Conservation (phyloP, 2,113 vertebrate genomes). For the Eonycteris spelaea region DNA sequence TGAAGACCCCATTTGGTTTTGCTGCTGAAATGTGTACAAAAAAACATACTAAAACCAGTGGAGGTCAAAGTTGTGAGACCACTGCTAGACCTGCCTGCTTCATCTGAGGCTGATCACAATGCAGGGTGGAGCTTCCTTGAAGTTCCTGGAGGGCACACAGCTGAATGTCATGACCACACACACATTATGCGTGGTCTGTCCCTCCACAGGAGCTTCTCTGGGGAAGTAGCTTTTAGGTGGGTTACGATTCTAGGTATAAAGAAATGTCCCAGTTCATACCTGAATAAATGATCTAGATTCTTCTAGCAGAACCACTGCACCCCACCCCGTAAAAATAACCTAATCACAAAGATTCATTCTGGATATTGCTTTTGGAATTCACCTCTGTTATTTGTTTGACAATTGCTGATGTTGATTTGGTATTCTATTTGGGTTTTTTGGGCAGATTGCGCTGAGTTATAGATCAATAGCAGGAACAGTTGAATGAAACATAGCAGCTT, state of each 20-base stretch:
- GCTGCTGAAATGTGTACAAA: not conserved
- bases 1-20: not conserved
- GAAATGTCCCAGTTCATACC: slow-evolving; percentile 86
- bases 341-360: not conserved
- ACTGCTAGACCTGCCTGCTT: not conserved
- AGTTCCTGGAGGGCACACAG: slow-evolving; percentile 78
- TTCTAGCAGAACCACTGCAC: not conserved
- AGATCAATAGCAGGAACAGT: not conserved
- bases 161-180: slow-evolving; percentile 83
- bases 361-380: not conserved
- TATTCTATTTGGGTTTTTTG: not conserved
- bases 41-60: not conserved
- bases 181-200: slow-evolving; percentile 77
- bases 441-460: not conserved
- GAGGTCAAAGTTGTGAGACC: not conserved
- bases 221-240: slow-evolving; percentile 87
- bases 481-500: not conserved
- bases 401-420: not conserved
- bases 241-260: slow-evolving; percentile 83
- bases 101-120: not conserved
- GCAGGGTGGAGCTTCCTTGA: slow-evolving; percentile 45
- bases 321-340: not conserved
- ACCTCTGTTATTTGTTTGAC: not conserved
- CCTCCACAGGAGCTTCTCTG: slow-evolving; percentile 73
- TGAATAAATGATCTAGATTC: slow-evolving; percentile 65